These are phyloP conservation scores for Lipophrys pholis DNA, from an alignment of 2,113 vertebrate species.

Conservation along the genomic window DNA sequence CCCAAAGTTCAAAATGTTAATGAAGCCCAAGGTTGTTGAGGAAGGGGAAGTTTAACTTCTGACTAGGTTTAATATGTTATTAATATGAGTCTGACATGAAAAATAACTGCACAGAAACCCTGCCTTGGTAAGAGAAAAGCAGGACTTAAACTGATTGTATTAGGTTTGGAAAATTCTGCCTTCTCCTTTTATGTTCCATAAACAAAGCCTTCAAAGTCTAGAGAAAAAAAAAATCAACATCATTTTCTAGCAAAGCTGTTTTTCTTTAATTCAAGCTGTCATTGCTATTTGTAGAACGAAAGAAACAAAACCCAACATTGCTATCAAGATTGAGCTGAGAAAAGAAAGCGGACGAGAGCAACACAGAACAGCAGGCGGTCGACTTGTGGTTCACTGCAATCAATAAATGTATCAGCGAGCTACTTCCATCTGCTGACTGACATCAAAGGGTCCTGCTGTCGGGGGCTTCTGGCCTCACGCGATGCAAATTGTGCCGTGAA, in stretches of 20 bases:
- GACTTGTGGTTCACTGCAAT: constrained; percentile 64
- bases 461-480: constrained; percentile 52
- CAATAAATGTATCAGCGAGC: constrained; percentile 68
- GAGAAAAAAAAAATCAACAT: constrained; percentile 13
- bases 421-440: constrained; percentile 59
- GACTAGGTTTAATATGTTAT: constrained; percentile 50
- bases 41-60: constrained; percentile 48
- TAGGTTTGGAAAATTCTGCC: too few species aligned
- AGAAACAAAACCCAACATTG: constrained; percentile 26
- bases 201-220: constrained; percentile 39
- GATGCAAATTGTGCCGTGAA: constrained; percentile 56
- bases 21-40: constrained; percentile 61
- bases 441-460: constrained; percentile 69
- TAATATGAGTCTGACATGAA: constrained; percentile 50
- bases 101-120: constrained; percentile 24
- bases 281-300: constrained; percentile 29
- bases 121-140: constrained; percentile 10
- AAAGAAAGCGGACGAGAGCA: constrained; percentile 52
- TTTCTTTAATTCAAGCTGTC: constrained; percentile 25
- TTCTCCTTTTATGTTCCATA: too few species aligned
- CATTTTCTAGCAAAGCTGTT: constrained; percentile 14
- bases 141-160: constrained; percentile 5
- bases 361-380: constrained; percentile 58
- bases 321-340: constrained; percentile 55
- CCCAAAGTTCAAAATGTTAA: constrained; percentile 55